Evolutionary conservation across 2,888 invertebrate species (phyloP), one percentile per base, ranked within the genome.

Genomic region (Drosophila trichaetosa): DNA sequence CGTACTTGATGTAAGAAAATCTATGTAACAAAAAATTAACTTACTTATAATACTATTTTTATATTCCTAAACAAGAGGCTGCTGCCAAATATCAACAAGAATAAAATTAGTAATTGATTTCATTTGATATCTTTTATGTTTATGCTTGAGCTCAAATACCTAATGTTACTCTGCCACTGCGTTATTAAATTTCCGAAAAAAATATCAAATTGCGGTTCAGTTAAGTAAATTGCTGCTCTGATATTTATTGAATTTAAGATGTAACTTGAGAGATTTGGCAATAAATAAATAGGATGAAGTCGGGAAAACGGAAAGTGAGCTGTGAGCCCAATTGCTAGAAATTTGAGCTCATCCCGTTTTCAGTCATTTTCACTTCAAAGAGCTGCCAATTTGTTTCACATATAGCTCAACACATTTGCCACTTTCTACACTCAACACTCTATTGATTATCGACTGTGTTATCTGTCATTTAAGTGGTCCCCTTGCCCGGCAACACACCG

Each of bases 211-310:
- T 66, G 69, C 69, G 60, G 31, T 65, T 66, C 31, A 46, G 53
- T 6, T 58, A 61, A 53, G 33, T 68, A 40, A 38, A 49, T 56
- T 59, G 58, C 73, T 70, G 76, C 60, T 83, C 24, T 54, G 64
- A 79, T 79, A 79, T 82, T 85, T 87, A 87, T 83, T 85, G 85
- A 83, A 85, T 87, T 83, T 79, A 68, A 69, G 62, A 79, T 76
- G 76, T 65, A 80, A 68, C 46, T 16, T 59, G 42, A 78, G 72
- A 57, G 62, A 49, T 57, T 52, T 62, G 46, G 29, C 51, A n/a
- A 36, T 18, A 58, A 60, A 72, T 69, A 66, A 57, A 60, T 46
- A 56, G 42, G 29, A 48, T 46, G 18, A 40, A 6, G 36, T 36
- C n/a, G 38, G 11, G 11, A 4, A 13, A 27, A n/a, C 11, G 18